A percentile compares a stretch with the other conserved stretches of the same genome.
Evolutionary conservation across 1,140 invertebrate species (phyloP).

Genomic region (Mactra quadrangularis): DNA sequence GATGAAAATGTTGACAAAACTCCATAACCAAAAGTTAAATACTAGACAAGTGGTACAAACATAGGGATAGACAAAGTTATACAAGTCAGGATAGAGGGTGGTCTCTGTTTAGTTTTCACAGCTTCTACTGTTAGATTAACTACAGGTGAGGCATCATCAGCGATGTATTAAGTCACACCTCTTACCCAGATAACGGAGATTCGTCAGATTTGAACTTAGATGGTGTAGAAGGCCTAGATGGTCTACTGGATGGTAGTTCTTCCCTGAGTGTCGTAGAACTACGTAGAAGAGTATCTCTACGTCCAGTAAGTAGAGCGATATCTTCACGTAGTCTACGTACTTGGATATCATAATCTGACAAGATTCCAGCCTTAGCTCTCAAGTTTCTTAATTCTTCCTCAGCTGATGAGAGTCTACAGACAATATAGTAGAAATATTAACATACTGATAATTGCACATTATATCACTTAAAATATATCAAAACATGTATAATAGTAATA

Average conservation of each 20-base stretch:
- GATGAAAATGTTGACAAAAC: too few species aligned
- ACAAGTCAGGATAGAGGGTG: conserved; percentile 4
- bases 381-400: conserved; percentile 79
- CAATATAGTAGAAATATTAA: conserved; percentile 31
- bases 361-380: conserved; percentile 76
- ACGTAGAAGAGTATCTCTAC: conserved; percentile 70
- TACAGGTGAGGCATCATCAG: conserved; percentile 42
- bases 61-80: neutral
- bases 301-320: conserved; percentile 77
- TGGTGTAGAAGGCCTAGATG: conserved; percentile 34
- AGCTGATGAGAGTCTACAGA: conserved; percentile 75
- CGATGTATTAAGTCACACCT: conserved; percentile 3
- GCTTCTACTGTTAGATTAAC: conserved; percentile 48
- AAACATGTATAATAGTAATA: neutral
- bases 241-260: conserved; percentile 43
- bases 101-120: conserved; percentile 52
- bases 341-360: conserved; percentile 81
- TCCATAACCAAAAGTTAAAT: too few species aligned
- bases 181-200: conserved; percentile 65
- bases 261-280: conserved; percentile 56
- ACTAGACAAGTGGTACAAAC: conserved; percentile 29
- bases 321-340: conserved; percentile 80
- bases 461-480: neutral
- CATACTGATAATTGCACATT: neutral
- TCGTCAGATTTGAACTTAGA: conserved; percentile 43